Evolutionary conservation across 2,113 vertebrate genomes (phyloP).

Genomic region (Lycaon pictus): DNA sequence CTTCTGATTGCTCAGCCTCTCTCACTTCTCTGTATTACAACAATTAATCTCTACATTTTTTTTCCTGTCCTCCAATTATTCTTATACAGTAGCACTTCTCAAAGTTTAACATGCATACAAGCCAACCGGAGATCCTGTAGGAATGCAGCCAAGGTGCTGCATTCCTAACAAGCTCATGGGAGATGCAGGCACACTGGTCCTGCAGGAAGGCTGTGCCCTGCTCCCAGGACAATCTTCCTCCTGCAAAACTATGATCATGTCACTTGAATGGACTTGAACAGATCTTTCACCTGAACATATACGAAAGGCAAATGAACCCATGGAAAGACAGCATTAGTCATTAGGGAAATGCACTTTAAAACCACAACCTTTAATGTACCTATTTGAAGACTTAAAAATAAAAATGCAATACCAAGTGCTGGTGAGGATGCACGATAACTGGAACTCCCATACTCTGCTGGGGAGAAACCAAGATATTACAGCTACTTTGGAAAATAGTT

Average conservation of each 20-base stretch:
- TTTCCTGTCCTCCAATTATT: neutral
- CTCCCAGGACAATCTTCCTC: neutral
- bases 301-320: neutral
- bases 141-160: neutral
- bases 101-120: neutral
- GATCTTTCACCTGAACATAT: neutral
- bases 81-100: neutral
- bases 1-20: neutral
- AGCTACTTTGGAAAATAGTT: constrained; percentile 31
- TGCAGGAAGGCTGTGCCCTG: neutral
- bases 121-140: neutral
- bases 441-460: neutral
- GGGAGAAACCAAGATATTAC: neutral
- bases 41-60: neutral
- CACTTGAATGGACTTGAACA: neutral
- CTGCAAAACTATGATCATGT: neutral
- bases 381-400: neutral
- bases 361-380: neutral
- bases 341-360: neutral
- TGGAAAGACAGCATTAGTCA: neutral
- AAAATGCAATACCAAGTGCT: neutral
- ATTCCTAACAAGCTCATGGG: neutral
- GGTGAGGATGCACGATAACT: neutral
- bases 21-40: neutral
- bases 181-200: neutral